Percentiles rank a stretch among this genome's conserved stretches.
phyloP scores from a whole-genome alignment of 2,113 vertebrate genomes.

The Calonectris borealis region DNA sequence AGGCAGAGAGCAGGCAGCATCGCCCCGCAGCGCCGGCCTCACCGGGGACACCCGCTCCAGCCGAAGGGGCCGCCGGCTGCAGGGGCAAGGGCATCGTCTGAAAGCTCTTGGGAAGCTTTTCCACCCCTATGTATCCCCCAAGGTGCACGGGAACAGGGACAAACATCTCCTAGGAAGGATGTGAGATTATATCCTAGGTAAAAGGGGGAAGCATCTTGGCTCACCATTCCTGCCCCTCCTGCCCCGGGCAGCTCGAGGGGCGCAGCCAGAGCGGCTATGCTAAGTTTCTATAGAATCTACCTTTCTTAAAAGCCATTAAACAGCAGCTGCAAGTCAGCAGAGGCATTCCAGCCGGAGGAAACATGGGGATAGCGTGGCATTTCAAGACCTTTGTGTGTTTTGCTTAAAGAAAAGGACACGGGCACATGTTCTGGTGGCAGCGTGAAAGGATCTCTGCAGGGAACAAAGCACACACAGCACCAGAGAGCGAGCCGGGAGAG shows the following conservation, averaged over 20 bases:
- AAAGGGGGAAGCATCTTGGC: not conserved
- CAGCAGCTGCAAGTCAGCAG: not conserved
- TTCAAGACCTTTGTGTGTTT: conserved; percentile 29
- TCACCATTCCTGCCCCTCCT: not conserved
- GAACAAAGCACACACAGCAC: not conserved
- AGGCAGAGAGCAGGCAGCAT: not conserved
- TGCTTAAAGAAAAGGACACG: not conserved
- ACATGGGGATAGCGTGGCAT: not conserved
- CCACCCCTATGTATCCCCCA: not conserved
- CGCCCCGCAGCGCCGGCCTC: not conserved
- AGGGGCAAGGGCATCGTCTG: not conserved
- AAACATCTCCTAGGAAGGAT: not conserved
- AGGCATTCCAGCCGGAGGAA: not conserved
- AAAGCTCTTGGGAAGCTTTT: not conserved
- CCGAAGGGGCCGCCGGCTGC: not conserved
- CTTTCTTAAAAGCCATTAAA: not conserved
- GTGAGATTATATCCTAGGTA: not conserved
- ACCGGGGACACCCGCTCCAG: not conserved
- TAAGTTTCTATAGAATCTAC: not conserved
- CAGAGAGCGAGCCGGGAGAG: not conserved
- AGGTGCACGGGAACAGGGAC: not conserved
- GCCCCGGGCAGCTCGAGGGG: not conserved
- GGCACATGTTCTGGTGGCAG: not conserved
- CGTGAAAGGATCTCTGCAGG: not conserved
- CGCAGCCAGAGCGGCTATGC: not conserved